Conservation (phyloP, 64 coral and sea anemone species). For the Orbicella faveolata region DNA sequence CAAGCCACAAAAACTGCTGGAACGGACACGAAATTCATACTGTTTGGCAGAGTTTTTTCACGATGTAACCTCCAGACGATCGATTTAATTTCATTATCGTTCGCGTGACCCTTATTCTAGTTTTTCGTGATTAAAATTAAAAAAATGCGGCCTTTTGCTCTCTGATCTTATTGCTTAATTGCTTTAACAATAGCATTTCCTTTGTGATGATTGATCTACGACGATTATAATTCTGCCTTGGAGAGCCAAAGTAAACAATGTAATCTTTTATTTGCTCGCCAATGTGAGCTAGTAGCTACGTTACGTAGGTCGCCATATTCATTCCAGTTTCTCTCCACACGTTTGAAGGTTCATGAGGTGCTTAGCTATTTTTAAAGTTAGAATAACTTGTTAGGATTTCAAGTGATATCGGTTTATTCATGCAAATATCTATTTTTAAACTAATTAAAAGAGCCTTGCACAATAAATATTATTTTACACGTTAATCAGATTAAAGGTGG, state of each 20-base stretch:
- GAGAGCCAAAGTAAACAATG: conserved; percentile 6
- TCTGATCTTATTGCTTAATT: background rate
- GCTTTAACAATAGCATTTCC: background rate
- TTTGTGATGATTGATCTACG: background rate
- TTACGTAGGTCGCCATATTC: background rate
- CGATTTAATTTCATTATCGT: no score
- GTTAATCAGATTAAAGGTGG: no score
- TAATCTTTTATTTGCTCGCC: background rate
- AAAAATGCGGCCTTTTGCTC: background rate
- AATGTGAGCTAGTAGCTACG: background rate
- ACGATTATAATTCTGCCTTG: background rate
- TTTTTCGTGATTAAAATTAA: background rate
- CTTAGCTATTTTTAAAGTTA: no score
- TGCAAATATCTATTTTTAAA: no score
- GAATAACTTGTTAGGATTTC: no score
- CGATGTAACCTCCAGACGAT: no score
- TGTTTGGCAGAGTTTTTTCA: background rate
- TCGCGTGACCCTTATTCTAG: background rate
- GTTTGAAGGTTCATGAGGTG: no score
- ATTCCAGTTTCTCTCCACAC: no score
- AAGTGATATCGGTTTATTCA: no score
- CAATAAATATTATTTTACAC: no score
- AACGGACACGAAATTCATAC: background rate
- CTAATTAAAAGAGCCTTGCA: no score
- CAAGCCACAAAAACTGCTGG: background rate